Conservation (phyloP, 2,113 vertebrate species). For the Balaenoptera acutorostrata region DNA sequence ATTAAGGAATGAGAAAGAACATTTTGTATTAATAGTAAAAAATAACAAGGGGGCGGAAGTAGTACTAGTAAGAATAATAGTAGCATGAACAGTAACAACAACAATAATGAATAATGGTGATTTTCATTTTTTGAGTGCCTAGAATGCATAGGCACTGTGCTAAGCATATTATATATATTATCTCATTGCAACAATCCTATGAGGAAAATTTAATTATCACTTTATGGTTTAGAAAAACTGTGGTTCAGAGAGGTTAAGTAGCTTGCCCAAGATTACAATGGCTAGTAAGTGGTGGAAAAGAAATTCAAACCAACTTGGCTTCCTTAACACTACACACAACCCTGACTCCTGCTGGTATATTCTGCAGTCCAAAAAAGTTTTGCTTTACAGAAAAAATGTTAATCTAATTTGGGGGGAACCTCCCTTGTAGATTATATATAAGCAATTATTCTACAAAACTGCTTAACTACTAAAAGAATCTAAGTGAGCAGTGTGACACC, state of each 20-base stretch:
- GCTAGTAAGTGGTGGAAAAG: neutral
- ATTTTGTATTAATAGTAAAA: neutral
- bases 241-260: neutral
- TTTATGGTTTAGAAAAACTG: neutral
- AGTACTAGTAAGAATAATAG: neutral
- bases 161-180: neutral
- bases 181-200: neutral
- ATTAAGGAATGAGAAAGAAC: neutral
- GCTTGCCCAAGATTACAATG: neutral
- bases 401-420: neutral
- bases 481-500: neutral
- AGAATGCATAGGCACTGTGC: neutral
- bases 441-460: neutral
- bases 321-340: neutral
- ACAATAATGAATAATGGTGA: neutral
- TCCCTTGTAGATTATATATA: neutral
- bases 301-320: neutral
- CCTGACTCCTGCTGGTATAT: neutral
- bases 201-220: neutral
- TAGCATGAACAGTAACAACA: neutral
- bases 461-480: neutral
- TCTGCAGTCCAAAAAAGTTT: neutral
- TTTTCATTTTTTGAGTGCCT: neutral
- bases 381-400: neutral
- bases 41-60: neutral